A percentile compares a stretch with the other conserved stretches of the same genome.
Evolutionary conservation across 1,140 invertebrate species (phyloP).

Genomic region (Antheraea mylitta): DNA sequence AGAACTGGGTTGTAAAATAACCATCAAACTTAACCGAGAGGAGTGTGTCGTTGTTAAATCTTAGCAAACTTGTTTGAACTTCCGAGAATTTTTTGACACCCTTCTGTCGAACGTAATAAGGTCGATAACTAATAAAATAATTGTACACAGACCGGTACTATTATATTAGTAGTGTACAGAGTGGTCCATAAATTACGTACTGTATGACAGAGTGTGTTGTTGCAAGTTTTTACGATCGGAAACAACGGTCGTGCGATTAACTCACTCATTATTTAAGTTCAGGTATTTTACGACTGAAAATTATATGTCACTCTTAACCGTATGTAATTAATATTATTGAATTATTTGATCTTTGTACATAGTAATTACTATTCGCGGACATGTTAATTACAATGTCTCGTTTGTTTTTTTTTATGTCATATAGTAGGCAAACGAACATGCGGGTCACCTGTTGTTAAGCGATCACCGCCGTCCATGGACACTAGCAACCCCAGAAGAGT

Average conservation of each 20-base stretch:
- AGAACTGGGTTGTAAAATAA: constrained; percentile 68
- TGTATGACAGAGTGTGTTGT: constrained; percentile 43
- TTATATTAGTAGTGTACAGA: constrained; percentile 13
- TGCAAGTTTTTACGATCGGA: constrained; percentile 41
- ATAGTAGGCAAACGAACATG: no score
- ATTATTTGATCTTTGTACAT: no score
- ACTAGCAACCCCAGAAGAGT: no score
- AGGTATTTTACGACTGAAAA: constrained; percentile 17
- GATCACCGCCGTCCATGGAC: no score
- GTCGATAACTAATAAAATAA: neutral
- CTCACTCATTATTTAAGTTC: constrained; percentile 19
- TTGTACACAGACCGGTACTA: neutral
- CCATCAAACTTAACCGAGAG: constrained; percentile 65
- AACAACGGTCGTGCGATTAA: constrained; percentile 37
- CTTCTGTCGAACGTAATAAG: constrained; percentile 3
- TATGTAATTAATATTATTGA: neutral
- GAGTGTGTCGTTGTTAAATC: constrained; percentile 52
- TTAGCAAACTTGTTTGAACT: constrained; percentile 5
- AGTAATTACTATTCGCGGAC: no score
- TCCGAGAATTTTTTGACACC: neutral
- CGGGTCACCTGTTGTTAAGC: no score
- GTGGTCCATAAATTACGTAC: constrained; percentile 40
- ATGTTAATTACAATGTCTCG: no score
- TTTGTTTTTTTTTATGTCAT: no score
- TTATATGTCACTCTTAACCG: constrained; percentile 19